phyloP scores from a whole-genome alignment of 2,113 vertebrate genomes.

The Cavia porcellus region DNA sequence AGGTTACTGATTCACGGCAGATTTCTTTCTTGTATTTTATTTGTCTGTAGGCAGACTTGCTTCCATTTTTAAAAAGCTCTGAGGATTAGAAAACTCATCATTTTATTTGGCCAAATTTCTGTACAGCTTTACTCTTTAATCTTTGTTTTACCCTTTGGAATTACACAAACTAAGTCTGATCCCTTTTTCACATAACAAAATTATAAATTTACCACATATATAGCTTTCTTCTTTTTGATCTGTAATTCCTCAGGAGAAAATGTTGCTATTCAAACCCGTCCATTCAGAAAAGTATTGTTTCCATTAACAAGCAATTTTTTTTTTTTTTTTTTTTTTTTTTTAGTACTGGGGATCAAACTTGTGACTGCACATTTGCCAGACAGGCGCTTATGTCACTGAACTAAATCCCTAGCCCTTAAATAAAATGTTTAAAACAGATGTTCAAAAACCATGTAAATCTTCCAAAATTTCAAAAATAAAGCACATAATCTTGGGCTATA shows the following conservation, averaged over 20 bases:
- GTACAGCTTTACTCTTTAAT: conserved; percentile 6
- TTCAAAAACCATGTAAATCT: neutral
- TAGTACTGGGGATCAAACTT: too few relatives aligned
- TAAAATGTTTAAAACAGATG: neutral
- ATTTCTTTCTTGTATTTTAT: neutral
- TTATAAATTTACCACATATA: neutral
- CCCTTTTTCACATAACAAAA: conserved; percentile 65
- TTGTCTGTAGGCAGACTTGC: neutral
- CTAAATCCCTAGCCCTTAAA: neutral
- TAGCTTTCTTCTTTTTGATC: conserved; percentile 27
- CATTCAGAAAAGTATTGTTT: neutral
- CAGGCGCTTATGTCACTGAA: too few relatives aligned
- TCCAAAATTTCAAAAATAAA: neutral
- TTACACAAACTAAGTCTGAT: conserved; percentile 42
- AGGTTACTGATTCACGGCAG: neutral
- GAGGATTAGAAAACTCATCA: conserved; percentile 11
- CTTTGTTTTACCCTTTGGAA: conserved; percentile 51
- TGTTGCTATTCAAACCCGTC: conserved; percentile 48
- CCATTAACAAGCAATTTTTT: neutral
- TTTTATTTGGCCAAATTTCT: conserved; percentile 58
- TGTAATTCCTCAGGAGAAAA: conserved; percentile 54
- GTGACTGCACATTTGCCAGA: too few relatives aligned
- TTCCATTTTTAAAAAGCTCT: conserved; percentile 19
- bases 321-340: too few relatives aligned
- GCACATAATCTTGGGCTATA: neutral